Percentiles rank a stretch among this genome's conserved stretches.
Conservation (phyloP, 2,888 invertebrate species). For the Cacoxenus indagator region DNA sequence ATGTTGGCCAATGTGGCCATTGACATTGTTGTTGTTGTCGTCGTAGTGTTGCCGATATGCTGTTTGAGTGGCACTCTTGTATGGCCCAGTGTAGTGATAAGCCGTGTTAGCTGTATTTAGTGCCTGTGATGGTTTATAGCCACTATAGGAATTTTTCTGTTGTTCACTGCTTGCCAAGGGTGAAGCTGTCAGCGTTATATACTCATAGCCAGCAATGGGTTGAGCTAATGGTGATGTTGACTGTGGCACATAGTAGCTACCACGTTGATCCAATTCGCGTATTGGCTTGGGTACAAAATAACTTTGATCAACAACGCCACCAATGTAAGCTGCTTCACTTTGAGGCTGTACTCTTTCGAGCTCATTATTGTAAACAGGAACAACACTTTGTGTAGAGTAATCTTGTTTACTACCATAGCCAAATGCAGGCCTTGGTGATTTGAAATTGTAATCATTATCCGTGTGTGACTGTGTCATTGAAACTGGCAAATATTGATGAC, state of each 20-base stretch:
- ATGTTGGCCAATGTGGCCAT: neutral
- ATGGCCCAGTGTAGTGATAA: neutral
- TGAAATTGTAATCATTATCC: neutral
- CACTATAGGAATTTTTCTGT: neutral
- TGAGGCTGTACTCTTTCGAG: neutral
- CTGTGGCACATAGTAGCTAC: slow-evolving; percentile 9
- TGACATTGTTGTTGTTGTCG: neutral
- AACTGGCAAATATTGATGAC: slow-evolving; percentile 1
- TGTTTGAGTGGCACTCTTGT: neutral
- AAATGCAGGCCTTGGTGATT: neutral
- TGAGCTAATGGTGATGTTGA: neutral
- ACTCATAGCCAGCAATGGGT: neutral
- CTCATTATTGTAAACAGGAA: neutral
- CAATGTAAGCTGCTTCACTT: neutral
- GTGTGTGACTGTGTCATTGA: neutral
- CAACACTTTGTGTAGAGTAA: too few species aligned
- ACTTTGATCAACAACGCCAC: neutral
- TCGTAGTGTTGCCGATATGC: neutral
- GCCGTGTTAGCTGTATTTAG: neutral
- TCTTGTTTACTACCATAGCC: too few species aligned
- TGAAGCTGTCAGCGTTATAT: too few species aligned
- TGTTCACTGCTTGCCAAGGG: neutral
- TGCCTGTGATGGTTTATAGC: neutral
- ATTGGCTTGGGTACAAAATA: slow-evolving; percentile 5
- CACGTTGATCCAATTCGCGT: slow-evolving; percentile 1